A percentile compares a stretch with the other conserved stretches of the same genome.
These are phyloP conservation scores for Diploscapter pachys DNA, from an alignment of 1,140 invertebrate species.

Conservation along the genomic window DNA sequence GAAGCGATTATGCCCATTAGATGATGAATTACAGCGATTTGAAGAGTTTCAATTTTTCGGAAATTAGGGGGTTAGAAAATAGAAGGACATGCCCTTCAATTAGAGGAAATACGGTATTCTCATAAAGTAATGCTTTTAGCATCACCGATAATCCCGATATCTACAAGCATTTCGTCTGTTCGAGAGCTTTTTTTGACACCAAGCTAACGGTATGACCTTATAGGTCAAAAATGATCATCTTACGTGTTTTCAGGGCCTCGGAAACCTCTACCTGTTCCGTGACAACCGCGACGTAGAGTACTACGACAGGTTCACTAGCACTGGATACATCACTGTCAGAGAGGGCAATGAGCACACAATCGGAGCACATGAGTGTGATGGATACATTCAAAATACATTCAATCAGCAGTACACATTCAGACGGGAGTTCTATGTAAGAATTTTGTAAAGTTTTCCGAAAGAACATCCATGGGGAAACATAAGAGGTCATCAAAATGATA, in stretches of 20 bases:
- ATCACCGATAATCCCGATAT: slow-evolving; percentile 29
- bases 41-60: neutral
- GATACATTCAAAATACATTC: slow-evolving; percentile 33
- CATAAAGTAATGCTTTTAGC: slow-evolving; percentile 10
- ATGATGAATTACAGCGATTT: no score
- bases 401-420: slow-evolving; percentile 31
- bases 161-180: slow-evolving; percentile 23
- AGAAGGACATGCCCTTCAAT: no score
- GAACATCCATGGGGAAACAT: neutral
- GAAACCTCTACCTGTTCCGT: slow-evolving; percentile 27
- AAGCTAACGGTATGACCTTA: slow-evolving; percentile 20
- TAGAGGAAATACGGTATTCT: neutral
- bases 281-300: slow-evolving; percentile 16
- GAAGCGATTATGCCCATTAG: no score
- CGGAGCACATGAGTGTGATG: slow-evolving; percentile 21
- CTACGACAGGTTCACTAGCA: slow-evolving; percentile 33
- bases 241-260: slow-evolving; percentile 19
- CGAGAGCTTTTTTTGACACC: slow-evolving; percentile 32
- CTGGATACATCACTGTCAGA: slow-evolving; percentile 18
- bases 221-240: neutral
- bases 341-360: slow-evolving; percentile 23
- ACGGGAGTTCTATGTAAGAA: slow-evolving; percentile 26
- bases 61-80: neutral
- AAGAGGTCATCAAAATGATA: neutral
- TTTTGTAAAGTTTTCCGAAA: neutral